Conservation (phyloP, 2,797 vertebrate genomes). For the Ispidina lecontei region DNA sequence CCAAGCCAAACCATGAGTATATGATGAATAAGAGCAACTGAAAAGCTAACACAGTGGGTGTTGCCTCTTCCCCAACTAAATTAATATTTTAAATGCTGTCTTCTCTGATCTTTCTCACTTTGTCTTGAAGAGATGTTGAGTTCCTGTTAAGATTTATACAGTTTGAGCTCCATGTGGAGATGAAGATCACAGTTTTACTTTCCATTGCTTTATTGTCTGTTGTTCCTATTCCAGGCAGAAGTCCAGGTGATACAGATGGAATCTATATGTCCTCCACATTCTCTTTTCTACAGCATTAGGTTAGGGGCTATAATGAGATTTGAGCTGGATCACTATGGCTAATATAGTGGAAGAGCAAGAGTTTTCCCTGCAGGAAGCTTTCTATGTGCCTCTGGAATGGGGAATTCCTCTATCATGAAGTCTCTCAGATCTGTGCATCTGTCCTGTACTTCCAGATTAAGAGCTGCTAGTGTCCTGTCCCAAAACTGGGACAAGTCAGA, state of each 20-base stretch:
- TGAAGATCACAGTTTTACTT: background rate
- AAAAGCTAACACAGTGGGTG: background rate
- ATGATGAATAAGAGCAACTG: background rate
- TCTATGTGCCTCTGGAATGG: background rate
- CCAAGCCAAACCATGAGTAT: background rate
- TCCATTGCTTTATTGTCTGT: conserved; percentile 23
- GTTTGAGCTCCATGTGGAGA: conserved; percentile 20
- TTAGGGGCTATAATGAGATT: conserved; percentile 7
- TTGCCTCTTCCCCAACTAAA: background rate
- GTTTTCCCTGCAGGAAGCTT: background rate
- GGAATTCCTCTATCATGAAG: background rate
- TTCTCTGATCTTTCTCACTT: background rate
- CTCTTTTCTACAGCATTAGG: background rate
- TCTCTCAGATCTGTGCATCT: background rate
- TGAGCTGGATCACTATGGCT: background rate
- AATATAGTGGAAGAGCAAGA: background rate
- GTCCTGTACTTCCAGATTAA: background rate
- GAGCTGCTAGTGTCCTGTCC: background rate
- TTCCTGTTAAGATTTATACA: background rate
- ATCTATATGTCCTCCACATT: conserved; percentile 18
- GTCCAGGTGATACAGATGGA: conserved; percentile 31
- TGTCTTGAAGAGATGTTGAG: background rate
- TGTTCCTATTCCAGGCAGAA: conserved; percentile 23
- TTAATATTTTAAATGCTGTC: background rate
- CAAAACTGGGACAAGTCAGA: background rate